phyloP scores from a whole-genome alignment of 2,113 vertebrate genomes.

The Chaenogobius annularis region DNA sequence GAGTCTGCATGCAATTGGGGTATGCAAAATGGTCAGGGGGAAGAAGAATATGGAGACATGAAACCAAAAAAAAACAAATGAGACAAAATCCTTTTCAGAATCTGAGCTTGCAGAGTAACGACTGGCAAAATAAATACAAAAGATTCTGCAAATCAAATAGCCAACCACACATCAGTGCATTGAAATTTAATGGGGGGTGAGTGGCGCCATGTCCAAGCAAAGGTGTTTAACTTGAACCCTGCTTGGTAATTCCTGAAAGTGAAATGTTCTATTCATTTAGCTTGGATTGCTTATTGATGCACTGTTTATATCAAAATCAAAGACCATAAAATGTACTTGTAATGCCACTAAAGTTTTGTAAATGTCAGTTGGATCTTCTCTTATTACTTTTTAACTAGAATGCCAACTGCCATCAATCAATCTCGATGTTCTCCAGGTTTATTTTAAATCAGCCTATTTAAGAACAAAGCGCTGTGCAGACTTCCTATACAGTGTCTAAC shows the following conservation, averaged over 20 bases:
- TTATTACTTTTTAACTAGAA: background rate
- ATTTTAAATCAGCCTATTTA: constrained; percentile 9
- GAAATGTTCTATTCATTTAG: constrained; percentile 2
- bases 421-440: background rate
- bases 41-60: constrained; percentile 56
- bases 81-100: constrained; percentile 72
- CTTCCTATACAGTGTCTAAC: constrained; percentile 1
- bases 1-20: constrained; percentile 66
- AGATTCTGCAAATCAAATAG: constrained; percentile 63
- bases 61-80: constrained; percentile 65
- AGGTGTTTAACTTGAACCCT: constrained; percentile 14
- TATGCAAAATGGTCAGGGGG: constrained; percentile 52
- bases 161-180: constrained; percentile 58
- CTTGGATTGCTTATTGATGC: background rate
- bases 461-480: background rate
- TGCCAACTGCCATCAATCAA: constrained; percentile 2
- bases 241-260: constrained; percentile 2
- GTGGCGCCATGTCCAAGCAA: constrained; percentile 33
- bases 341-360: constrained; percentile 1
- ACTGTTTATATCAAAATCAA: background rate
- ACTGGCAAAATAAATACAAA: constrained; percentile 71
- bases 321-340: background rate
- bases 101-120: constrained; percentile 62
- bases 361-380: background rate
- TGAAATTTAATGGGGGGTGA: constrained; percentile 61